These are phyloP conservation scores for Dinomys branickii DNA, from an alignment of 2,113 vertebrate genomes.

Conservation along the genomic window DNA sequence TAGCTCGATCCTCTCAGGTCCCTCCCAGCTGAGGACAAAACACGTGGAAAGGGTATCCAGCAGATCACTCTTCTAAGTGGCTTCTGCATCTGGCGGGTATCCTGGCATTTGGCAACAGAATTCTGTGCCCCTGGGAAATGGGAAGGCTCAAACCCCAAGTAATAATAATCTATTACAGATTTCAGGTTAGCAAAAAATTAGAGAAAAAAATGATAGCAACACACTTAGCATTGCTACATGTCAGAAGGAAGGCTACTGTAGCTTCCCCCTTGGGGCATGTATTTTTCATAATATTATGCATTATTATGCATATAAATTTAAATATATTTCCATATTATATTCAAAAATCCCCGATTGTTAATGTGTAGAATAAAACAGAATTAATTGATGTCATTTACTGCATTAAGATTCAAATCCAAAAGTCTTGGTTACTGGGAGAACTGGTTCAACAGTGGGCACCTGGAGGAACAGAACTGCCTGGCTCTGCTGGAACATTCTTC, in stretches of 20 bases:
- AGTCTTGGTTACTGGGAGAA: background rate
- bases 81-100: slow-evolving; percentile 68
- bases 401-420: slow-evolving; percentile 42
- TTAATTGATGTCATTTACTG: slow-evolving; percentile 52
- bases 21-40: background rate
- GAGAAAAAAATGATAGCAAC: slow-evolving; percentile 63
- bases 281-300: slow-evolving; percentile 65
- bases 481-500: slow-evolving; percentile 34
- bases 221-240: slow-evolving; percentile 59
- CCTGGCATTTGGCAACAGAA: slow-evolving; percentile 43
- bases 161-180: slow-evolving; percentile 75
- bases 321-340: slow-evolving; percentile 69
- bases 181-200: slow-evolving; percentile 69
- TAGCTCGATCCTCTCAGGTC: slow-evolving; percentile 3
- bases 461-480: background rate
- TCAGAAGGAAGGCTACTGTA: slow-evolving; percentile 76
- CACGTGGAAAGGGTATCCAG: slow-evolving; percentile 30
- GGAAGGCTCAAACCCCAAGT: slow-evolving; percentile 61
- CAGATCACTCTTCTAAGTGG: background rate
- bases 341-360: slow-evolving; percentile 58
- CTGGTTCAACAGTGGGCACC: background rate
- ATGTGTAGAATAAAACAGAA: slow-evolving; percentile 58
- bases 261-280: slow-evolving; percentile 34
- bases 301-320: slow-evolving; percentile 70
- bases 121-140: slow-evolving; percentile 26